These are phyloP conservation scores for Ostrea denselamellosa DNA, from an alignment of 1,140 invertebrate species.

Conservation along the genomic window DNA sequence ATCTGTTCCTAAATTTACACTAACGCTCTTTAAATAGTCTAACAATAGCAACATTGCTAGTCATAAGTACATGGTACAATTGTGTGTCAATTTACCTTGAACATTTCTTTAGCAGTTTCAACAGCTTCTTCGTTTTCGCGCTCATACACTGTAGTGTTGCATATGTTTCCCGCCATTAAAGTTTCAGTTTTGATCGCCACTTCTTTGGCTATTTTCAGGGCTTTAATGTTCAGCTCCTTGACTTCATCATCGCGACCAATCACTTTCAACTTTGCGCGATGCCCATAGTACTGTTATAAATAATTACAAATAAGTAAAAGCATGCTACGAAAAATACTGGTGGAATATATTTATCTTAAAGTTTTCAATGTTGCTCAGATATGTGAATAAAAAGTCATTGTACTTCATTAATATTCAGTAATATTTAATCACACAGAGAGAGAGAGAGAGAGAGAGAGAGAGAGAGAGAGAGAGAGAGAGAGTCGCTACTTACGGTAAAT, in stretches of 20 bases:
- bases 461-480: no score
- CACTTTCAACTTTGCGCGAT: slow-evolving; percentile 67
- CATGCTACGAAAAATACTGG: neutral
- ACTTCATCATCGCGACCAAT: slow-evolving; percentile 67
- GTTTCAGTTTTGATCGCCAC: slow-evolving; percentile 68
- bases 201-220: slow-evolving; percentile 66
- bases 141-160: slow-evolving; percentile 66
- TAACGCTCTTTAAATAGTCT: neutral
- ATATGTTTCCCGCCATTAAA: slow-evolving; percentile 72
- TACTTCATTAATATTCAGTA: no score
- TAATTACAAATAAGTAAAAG: slow-evolving; percentile 12
- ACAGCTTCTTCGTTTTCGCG: slow-evolving; percentile 50
- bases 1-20: slow-evolving; percentile 68
- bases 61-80: no score
- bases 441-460: no score
- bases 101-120: slow-evolving; percentile 56
- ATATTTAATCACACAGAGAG: no score
- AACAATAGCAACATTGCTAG: neutral
- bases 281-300: slow-evolving; percentile 69
- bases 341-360: neutral
- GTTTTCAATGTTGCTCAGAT: no score
- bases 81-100: slow-evolving; percentile 56
- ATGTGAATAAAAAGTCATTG: no score
- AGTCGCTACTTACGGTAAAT: slow-evolving; percentile 63
- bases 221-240: slow-evolving; percentile 65